Conservation (phyloP, 2,797 vertebrate species). For the Enteromius thamalakanensis region DNA sequence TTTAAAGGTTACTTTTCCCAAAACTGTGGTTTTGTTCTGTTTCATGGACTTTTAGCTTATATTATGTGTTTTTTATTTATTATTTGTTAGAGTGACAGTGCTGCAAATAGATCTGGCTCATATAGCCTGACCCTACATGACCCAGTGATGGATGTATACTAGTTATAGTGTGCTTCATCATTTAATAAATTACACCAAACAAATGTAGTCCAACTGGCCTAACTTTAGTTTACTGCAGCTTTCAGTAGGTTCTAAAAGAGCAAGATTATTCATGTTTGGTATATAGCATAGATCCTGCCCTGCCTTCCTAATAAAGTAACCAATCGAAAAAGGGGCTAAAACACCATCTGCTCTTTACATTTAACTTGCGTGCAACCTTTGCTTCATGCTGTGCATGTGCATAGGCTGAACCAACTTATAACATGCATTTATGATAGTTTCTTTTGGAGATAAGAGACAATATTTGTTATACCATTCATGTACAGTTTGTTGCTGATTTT, state of each 20-base stretch:
- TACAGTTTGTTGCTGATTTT: not conserved
- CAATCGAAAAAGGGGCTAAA: not conserved
- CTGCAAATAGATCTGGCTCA: not conserved
- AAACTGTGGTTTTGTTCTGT: too few species aligned
- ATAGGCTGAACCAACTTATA: not conserved
- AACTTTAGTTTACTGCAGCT: not conserved
- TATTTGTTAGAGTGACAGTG: not conserved
- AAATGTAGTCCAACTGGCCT: not conserved
- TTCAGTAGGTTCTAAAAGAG: not conserved
- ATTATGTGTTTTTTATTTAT: too few species aligned
- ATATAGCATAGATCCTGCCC: not conserved
- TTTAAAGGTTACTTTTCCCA: too few species aligned
- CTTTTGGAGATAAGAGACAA: not conserved
- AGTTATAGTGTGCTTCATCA: not conserved
- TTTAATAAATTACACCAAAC: not conserved
- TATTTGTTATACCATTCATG: not conserved
- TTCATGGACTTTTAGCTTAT: too few species aligned
- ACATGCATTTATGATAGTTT: not conserved
- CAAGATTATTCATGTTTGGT: not conserved
- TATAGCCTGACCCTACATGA: not conserved
- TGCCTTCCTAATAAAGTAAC: too few species aligned
- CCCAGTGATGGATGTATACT: too few species aligned
- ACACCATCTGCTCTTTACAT: not conserved
- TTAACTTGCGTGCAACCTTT: not conserved
- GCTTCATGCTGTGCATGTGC: not conserved